Evolutionary conservation across 2,113 vertebrate genomes (phyloP), one percentile per base, ranked within the genome.

Genomic region (Notarius lentiginosus): DNA sequence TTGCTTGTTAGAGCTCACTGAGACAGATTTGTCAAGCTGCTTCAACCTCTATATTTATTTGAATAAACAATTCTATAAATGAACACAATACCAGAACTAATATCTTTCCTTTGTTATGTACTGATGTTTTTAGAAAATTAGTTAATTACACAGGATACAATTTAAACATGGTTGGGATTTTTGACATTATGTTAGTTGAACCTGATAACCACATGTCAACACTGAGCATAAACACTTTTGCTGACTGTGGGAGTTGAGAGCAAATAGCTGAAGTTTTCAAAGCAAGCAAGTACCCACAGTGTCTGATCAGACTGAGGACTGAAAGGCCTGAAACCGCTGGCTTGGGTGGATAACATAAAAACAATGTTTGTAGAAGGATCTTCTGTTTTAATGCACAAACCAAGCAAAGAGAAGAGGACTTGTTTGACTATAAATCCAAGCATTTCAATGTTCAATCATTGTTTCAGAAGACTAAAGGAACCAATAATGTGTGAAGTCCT

Each of bases 291-390:
- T 51, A 82, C 47, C 77, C 55, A 83, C 89, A 90, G 90, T 91
- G 91, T 89, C 90, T 89, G 93, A 93, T 90, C 89, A 92, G 91
- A 91, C 91, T 93, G 15, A 49, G 90, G 87, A 91, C 92, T 93
- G 92, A 91, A 93, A 92, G 89, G 92, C 92, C 91, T 93, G 90
- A 93, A 94, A 91, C 92, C 92, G 91, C 90, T 93, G 91, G 93
- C 92, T 92, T 92, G 88, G 82, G 90, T 95, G 90, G 87, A 88
- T 92, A 90, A 94, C 93, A 95, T 93, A 94, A 95, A 95, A 92
- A 93, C 90, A 82, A 90, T 96, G 93, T 96, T 95, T 95, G 91
- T 92, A 92, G 90, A 96, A 90, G 91, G 93, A 95, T 95, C 92
- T 93, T 92, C 90, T 85, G 92, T 93, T 90, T 93, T 92, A 94